Evolutionary conservation across 2,797 vertebrate species (phyloP).

Genomic region (Nyctibius grandis): DNA sequence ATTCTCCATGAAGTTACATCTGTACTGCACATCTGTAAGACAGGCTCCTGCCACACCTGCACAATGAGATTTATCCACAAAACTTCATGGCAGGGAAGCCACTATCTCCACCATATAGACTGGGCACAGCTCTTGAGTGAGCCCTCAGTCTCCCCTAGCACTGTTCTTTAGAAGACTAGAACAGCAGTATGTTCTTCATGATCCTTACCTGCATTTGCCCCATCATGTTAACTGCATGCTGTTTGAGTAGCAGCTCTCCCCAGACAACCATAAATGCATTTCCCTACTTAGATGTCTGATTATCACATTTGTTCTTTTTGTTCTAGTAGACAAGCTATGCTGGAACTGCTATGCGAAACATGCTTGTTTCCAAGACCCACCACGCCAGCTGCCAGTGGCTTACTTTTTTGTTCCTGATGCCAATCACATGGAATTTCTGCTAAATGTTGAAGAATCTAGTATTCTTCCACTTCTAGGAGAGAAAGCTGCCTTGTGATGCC

Average conservation of each 20-base stretch:
- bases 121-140: neutral
- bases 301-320: neutral
- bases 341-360: neutral
- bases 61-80: neutral
- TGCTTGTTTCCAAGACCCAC: neutral
- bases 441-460: neutral
- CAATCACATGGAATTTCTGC: neutral
- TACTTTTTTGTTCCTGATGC: neutral
- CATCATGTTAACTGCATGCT: neutral
- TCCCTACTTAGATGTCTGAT: neutral
- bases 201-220: neutral
- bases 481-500: neutral
- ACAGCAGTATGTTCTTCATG: neutral
- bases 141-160: neutral
- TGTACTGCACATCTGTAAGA: neutral
- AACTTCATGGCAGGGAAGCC: neutral
- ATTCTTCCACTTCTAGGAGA: neutral
- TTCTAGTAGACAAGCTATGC: neutral
- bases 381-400: neutral
- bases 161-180: neutral
- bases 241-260: neutral
- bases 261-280: neutral
- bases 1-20: neutral
- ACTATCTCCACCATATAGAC: neutral
- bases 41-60: neutral